phyloP scores from a whole-genome alignment of 2,888 invertebrate species.

The Lagria hirta region DNA sequence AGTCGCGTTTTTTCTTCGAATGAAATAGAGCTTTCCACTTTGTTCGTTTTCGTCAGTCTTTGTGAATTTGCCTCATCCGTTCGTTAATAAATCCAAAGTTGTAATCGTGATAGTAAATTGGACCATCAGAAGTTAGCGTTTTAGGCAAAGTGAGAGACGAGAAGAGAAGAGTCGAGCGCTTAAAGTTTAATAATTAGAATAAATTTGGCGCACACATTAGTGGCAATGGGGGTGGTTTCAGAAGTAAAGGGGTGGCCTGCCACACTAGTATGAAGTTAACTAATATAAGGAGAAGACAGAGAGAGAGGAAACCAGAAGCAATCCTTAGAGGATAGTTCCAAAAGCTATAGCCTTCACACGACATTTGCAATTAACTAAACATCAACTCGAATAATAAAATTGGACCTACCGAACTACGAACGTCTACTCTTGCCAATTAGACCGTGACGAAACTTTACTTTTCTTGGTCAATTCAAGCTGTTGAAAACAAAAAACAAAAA shows the following conservation, averaged over 20 bases:
- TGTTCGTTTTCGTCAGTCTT: no score
- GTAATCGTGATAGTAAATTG: constrained; percentile 27
- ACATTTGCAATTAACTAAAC: constrained; percentile 35
- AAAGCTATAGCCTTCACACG: constrained; percentile 5
- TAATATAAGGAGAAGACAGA: constrained; percentile 22
- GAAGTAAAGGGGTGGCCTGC: no score
- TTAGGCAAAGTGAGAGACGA: no score
- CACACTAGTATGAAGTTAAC: constrained; percentile 21
- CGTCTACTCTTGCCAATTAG: no score
- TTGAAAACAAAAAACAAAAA: no score
- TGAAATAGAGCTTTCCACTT: no score
- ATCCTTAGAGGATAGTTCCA: constrained; percentile 16
- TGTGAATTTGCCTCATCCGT: no score
- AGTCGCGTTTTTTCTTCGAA: no score
- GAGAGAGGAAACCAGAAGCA: no score
- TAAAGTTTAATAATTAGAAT: constrained; percentile 34
- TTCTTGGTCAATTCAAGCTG: no score
- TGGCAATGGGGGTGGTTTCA: constrained; percentile 3
- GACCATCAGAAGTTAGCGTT: constrained; percentile 22
- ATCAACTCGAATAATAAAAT: constrained; percentile 33
- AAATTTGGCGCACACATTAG: constrained; percentile 31
- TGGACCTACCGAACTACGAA: constrained; percentile 9
- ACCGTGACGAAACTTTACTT: no score
- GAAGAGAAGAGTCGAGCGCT: constrained; percentile 27
- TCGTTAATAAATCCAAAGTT: constrained; percentile 16